A percentile compares a stretch with the other conserved stretches of the same genome.
These are phyloP conservation scores for Odobenus rosmarus DNA, from an alignment of 2,113 vertebrate genomes.

Conservation along the genomic window DNA sequence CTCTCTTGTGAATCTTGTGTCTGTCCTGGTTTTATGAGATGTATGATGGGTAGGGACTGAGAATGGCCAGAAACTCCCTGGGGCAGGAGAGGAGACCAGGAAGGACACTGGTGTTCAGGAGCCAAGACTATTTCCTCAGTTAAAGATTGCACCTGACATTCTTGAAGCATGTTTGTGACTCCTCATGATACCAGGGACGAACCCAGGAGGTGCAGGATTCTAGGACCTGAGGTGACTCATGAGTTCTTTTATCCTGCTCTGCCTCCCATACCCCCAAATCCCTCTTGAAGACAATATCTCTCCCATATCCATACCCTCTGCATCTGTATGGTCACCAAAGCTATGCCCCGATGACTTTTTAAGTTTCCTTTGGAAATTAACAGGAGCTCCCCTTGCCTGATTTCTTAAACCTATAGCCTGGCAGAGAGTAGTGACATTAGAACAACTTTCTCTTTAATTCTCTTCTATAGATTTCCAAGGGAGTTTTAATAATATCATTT, in stretches of 20 bases:
- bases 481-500: conserved; percentile 71
- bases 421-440: conserved; percentile 9
- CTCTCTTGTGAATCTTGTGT: background rate
- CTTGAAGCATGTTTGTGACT: background rate
- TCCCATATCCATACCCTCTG: background rate
- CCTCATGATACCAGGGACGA: background rate
- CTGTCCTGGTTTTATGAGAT: background rate
- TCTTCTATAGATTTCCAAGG: conserved; percentile 56
- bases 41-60: background rate
- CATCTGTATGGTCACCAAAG: background rate
- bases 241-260: background rate
- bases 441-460: conserved; percentile 65
- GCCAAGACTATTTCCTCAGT: background rate
- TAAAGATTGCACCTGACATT: background rate
- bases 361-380: background rate
- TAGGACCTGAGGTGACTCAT: background rate
- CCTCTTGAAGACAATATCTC: background rate
- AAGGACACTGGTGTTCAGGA: background rate
- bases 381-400: background rate
- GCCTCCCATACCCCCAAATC: background rate
- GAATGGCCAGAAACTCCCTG: background rate
- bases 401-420: conserved; percentile 29
- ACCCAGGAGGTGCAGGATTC: background rate
- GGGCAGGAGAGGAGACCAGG: background rate
- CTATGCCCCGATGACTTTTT: background rate